Evolutionary conservation across 2,113 vertebrate species (phyloP).

Genomic region (Leucosticte australis): DNA sequence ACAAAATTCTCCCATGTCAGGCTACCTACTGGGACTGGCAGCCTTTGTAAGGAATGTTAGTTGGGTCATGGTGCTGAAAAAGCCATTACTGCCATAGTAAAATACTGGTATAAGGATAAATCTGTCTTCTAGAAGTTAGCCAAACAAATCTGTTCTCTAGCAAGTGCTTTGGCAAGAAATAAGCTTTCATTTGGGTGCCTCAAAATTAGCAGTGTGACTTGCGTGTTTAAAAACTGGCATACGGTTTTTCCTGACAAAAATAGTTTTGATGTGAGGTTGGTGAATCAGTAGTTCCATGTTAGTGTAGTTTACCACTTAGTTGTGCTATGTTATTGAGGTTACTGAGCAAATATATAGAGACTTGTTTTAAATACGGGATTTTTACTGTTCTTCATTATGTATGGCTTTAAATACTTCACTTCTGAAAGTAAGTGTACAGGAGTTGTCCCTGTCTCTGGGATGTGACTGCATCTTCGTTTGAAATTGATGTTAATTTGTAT

Average conservation of each 20-base stretch:
- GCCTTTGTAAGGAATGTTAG: background rate
- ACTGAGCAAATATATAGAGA: background rate
- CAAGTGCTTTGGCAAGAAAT: slow-evolving; percentile 50
- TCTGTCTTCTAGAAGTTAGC: slow-evolving; percentile 50
- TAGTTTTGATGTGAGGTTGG: background rate
- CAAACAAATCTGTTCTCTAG: slow-evolving; percentile 50
- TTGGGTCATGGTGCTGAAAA: background rate
- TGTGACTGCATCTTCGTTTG: background rate
- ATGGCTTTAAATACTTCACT: background rate
- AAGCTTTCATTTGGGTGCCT: slow-evolving; percentile 38
- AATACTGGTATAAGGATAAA: slow-evolving; percentile 16
- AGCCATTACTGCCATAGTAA: background rate
- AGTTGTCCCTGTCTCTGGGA: background rate
- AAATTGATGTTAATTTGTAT: background rate
- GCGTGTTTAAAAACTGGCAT: background rate
- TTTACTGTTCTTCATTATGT: background rate
- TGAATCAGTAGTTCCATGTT: background rate
- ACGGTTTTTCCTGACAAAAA: background rate
- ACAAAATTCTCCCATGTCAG: background rate
- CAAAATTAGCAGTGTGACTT: slow-evolving; percentile 23
- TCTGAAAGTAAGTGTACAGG: background rate
- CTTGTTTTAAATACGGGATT: background rate
- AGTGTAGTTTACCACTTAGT: background rate
- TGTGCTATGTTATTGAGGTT: background rate
- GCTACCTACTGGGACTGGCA: background rate